A percentile compares a stretch with the other conserved stretches of the same genome.
phyloP scores from a whole-genome alignment of 2,888 invertebrate species.

The Coleophora flavipennella region DNA sequence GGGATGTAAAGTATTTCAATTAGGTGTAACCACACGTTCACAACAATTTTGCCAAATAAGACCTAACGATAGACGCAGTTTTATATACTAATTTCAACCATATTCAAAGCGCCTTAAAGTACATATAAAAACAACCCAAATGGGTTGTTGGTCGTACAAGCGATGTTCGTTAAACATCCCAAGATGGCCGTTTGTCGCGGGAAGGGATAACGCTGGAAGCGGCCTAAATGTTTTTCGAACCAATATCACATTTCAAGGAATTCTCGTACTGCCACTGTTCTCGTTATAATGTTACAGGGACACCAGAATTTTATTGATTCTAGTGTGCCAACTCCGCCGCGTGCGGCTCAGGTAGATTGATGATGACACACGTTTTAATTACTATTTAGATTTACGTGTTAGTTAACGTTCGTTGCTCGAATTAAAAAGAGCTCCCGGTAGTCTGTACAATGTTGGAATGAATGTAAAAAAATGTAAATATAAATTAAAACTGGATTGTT shows the following conservation, averaged over 20 bases:
- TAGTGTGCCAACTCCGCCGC: conserved; percentile 48
- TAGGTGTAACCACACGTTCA: too few species aligned
- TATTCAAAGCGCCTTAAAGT: too few species aligned
- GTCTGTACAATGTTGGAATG: conserved; percentile 71
- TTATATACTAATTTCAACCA: too few species aligned
- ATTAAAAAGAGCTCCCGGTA: conserved; percentile 72
- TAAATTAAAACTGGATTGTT: conserved; percentile 54
- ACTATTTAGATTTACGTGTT: conserved; percentile 70
- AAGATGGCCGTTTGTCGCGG: too few species aligned
- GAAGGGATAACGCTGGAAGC: conserved; percentile 51
- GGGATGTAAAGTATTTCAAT: too few species aligned
- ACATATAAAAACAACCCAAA: too few species aligned
- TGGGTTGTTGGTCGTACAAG: too few species aligned
- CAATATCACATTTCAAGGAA: conserved; percentile 46
- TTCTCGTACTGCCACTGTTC: conserved; percentile 60
- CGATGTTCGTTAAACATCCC: too few species aligned
- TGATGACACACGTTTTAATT: conserved; percentile 65
- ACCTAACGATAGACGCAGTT: too few species aligned
- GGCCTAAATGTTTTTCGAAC: conserved; percentile 61
- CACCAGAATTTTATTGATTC: conserved; percentile 68
- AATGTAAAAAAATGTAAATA: conserved; percentile 70
- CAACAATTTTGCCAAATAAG: too few species aligned
- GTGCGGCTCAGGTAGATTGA: conserved; percentile 55
- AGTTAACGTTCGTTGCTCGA: conserved; percentile 73
- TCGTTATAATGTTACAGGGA: conserved; percentile 37